These are phyloP conservation scores for Bombus confusus DNA, from an alignment of 1,140 invertebrate species.

Conservation along the genomic window DNA sequence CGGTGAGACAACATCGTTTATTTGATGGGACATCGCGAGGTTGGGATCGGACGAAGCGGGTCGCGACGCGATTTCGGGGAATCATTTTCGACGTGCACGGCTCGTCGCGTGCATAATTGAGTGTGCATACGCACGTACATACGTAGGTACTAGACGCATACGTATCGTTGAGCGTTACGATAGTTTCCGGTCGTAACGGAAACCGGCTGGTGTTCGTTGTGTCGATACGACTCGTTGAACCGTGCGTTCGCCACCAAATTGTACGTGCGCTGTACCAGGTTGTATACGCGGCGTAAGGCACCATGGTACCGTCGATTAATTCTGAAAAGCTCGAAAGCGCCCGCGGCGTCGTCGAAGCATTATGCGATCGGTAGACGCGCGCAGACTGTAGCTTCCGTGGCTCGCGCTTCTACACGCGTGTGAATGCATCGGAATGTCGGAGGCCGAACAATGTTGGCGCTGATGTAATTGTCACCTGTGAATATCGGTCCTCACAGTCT, in stretches of 20 bases:
- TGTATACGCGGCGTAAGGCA: conserved; percentile 7
- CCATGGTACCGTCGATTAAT: conserved; percentile 33
- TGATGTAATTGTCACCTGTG: conserved; percentile 48
- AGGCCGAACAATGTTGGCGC: conserved; percentile 35
- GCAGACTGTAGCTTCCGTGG: conserved; percentile 30
- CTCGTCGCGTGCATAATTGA: conserved; percentile 14
- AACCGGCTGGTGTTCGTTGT: neutral
- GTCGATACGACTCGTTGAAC: conserved; percentile 30
- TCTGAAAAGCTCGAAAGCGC: conserved; percentile 43
- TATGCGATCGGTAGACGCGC: conserved; percentile 36
- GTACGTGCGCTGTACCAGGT: neutral
- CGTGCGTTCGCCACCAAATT: conserved; percentile 1
- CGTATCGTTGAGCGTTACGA: neutral
- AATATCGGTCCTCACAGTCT: conserved; percentile 42
- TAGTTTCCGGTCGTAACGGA: conserved; percentile 15
- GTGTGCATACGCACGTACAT: neutral
- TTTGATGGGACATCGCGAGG: neutral
- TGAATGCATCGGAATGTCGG: conserved; percentile 22
- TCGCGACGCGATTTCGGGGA: neutral
- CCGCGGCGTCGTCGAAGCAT: conserved; percentile 16
- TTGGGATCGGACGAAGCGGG: neutral
- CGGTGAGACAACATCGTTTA: neutral
- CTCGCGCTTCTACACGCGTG: neutral
- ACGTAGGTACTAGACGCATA: no score
- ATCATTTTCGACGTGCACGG: conserved; percentile 13